Evolutionary conservation across 2,113 vertebrate genomes (phyloP), one percentile per base, ranked within the genome.

Genomic region (Columbina picui): DNA sequence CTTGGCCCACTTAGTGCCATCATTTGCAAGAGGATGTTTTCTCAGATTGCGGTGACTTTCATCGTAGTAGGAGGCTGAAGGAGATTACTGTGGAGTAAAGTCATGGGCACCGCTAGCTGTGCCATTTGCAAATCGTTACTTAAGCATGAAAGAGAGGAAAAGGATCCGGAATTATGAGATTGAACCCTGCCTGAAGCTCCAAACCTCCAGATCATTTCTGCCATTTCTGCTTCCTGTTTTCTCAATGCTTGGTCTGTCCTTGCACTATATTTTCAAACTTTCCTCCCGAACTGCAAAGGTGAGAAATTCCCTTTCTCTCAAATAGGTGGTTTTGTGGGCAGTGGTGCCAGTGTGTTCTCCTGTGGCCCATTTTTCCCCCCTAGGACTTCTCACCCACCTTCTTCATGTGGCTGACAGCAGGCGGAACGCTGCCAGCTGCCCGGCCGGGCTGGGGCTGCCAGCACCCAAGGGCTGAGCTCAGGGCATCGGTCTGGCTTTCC

Each of bases 31-130:
- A 14, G 55, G 30, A 79, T 71, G 67, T 73, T 91, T 94, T 65
- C 84, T 94, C 67, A 85, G 67, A 25, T 77, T 34, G 61, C 3
- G 14, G 30, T 87, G 87, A 65, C 55, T 97, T 93, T 73, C 76
- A 23, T 93, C 55, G 3, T 41, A 71, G 76, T 65, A 84, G 59
- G 52, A 94, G 50, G n/a, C 45, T 83, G 87, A 91, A 87, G 74
- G 83, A 89, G 74, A 47, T 83, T 76, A 59, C 41, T 82, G 57
- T 60, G 45, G 45, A 89, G 3, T 30, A 69, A 57, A 36, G 43
- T 76, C 64, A 25, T 10, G 27, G 52, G 36, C 57, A 41, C 61
- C 0, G 0, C 78, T 82, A 82, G 49, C 69, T 75, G 21, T 88
- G 84, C 71, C 38, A 43, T 74, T 84, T 81, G 69, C 64, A 92